phyloP scores from a whole-genome alignment of 2,113 vertebrate genomes.

The Odocoileus hemionus region DNA sequence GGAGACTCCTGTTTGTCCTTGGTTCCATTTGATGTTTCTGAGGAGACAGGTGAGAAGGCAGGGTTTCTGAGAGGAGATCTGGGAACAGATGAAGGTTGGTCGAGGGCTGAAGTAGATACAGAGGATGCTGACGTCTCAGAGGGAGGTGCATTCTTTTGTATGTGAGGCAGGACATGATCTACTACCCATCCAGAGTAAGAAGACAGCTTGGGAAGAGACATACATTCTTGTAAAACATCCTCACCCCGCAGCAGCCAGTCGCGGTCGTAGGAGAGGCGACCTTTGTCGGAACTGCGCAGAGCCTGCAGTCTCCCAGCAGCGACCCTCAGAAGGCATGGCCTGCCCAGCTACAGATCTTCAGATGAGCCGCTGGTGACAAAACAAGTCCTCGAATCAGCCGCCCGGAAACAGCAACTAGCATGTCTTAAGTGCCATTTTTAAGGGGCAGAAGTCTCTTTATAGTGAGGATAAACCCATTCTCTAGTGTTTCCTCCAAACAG shows the following conservation, averaged over 20 bases:
- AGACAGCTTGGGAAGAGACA: no score
- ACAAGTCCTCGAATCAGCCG: constrained; percentile 29
- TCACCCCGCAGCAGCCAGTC: constrained; percentile 71
- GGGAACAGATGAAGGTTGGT: no score
- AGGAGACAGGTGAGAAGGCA: no score
- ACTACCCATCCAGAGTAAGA: no score
- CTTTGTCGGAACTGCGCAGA: constrained; percentile 79
- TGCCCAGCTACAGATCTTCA: rapidly evolving
- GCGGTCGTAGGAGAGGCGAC: constrained; percentile 77
- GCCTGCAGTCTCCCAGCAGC: constrained; percentile 82
- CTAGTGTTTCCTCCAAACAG: background rate
- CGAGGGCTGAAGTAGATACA: no score
- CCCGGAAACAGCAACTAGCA: background rate
- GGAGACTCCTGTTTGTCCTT: no score
- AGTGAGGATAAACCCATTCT: background rate
- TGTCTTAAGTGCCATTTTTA: background rate
- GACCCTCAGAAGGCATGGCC: constrained; percentile 64
- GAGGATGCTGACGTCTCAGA: no score
- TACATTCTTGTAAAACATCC: no score
- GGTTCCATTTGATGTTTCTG: no score
- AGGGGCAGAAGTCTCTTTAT: background rate
- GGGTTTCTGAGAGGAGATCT: no score
- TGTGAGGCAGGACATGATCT: no score
- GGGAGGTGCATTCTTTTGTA: no score
- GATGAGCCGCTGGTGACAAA: rapidly evolving